These are phyloP conservation scores for Drosophila arizonae DNA, from an alignment of 1,140 invertebrate genomes.

Conservation along the genomic window DNA sequence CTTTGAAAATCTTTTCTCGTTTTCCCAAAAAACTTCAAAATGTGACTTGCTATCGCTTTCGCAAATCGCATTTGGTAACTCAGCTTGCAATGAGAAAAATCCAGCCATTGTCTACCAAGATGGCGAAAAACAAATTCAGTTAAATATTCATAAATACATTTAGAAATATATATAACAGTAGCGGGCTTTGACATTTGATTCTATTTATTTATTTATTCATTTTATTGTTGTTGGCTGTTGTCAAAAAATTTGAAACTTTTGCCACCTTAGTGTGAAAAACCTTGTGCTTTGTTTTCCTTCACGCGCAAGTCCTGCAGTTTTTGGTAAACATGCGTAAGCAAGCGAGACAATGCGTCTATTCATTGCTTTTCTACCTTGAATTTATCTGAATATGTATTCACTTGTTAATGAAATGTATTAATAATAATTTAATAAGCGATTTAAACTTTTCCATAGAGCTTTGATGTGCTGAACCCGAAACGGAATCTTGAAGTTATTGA, in stretches of 20 bases:
- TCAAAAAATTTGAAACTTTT: slow-evolving; percentile 33
- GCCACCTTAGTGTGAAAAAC: slow-evolving; percentile 70
- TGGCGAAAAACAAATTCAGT: slow-evolving; percentile 39
- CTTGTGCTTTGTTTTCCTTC: slow-evolving; percentile 46
- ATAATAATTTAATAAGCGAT: no score
- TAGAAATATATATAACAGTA: slow-evolving; percentile 3
- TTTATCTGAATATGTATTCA: neutral
- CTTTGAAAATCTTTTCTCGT: slow-evolving; percentile 21
- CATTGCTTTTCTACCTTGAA: neutral
- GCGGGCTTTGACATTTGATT: slow-evolving; percentile 59
- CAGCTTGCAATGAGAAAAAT: slow-evolving; percentile 56
- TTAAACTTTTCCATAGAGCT: neutral
- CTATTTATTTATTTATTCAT: slow-evolving; percentile 14
- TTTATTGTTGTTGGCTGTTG: neutral
- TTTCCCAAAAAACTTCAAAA: slow-evolving; percentile 57
- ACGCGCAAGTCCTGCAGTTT: neutral
- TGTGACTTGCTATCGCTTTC: slow-evolving; percentile 73
- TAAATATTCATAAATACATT: slow-evolving; percentile 16
- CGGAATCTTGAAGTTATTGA: no score
- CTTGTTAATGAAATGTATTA: no score
- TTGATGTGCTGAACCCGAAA: no score
- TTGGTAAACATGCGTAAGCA: neutral
- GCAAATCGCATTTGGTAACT: slow-evolving; percentile 66
- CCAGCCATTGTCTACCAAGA: slow-evolving; percentile 54
- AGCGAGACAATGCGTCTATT: slow-evolving; percentile 4